Evolutionary conservation across 2,888 invertebrate species (phyloP).

Genomic region (Smittia aterrima): DNA sequence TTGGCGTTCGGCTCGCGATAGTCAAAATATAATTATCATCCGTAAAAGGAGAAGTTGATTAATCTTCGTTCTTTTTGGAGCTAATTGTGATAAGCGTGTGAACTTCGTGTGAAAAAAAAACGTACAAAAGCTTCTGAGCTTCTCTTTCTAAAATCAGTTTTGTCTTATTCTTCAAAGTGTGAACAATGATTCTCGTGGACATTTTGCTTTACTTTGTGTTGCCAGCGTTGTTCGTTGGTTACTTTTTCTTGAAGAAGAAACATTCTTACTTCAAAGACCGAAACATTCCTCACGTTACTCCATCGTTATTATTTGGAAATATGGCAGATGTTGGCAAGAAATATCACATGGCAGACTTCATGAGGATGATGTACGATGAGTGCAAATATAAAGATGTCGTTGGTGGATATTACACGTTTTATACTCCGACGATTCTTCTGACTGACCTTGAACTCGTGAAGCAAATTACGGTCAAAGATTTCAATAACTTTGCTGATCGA

Average conservation of each 20-base stretch:
- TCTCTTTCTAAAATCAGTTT: no score
- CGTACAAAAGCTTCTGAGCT: no score
- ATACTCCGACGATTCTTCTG: conserved; percentile 13
- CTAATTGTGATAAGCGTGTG: no score
- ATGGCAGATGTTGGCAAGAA: background rate
- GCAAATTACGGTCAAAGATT: conserved; percentile 35
- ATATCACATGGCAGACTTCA: background rate
- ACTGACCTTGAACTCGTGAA: conserved; percentile 34
- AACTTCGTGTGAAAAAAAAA: no score
- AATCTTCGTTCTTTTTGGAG: no score
- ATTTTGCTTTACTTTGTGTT: background rate
- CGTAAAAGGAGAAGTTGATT: no score
- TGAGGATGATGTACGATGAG: conserved; percentile 9
- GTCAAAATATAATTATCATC: no score
- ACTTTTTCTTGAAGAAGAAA: conserved; percentile 15
- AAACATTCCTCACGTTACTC: background rate
- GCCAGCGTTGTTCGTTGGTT: background rate
- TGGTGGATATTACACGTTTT: conserved; percentile 23
- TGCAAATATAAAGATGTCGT: conserved; percentile 36
- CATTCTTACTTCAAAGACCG: conserved; percentile 15
- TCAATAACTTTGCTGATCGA: conserved; percentile 21
- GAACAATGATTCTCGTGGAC: background rate
- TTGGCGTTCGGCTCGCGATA: no score
- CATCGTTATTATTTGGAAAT: conserved; percentile 15
- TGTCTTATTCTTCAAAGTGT: background rate